Evolutionary conservation across 2,888 invertebrate species (phyloP), one percentile per base, ranked within the genome.

Genomic region (Abrostola tripartita): DNA sequence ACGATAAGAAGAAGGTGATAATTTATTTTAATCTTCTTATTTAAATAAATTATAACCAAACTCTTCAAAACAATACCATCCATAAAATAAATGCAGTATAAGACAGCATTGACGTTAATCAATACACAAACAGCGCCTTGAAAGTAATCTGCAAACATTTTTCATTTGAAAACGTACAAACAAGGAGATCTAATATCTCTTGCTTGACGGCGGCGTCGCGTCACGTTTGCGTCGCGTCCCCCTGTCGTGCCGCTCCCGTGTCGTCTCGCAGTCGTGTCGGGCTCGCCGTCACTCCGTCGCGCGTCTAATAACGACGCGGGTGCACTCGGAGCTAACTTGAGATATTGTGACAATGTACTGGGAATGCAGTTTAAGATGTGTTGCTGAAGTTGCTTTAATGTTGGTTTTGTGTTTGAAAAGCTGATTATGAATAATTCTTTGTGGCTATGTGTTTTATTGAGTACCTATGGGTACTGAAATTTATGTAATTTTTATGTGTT

Each of bases 131-230:
- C 42, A 47, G 24, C 14, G 41, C 35, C 65, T 68, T 61, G 62
- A 59, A 73, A 76, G 69, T 72, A 78, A 79, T 71, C 71, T 69
- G 52, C 74, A 65, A 76, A 69, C 79, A 79, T 79, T 78, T 78
- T 79, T 79, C 79, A 78, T 79, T 74, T 65, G 61, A 68, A 76
- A 69, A 76, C 60, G 74, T 69, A 79, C 74, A 61, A 78, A 70
- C 68, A 70, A 65, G 66, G 55, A 66, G 75, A 78, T 78, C 71
- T 79, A 79, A 78, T 79, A 78, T 79, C 69, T 65, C 66, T 12
- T 37, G 40, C 52, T 58, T 79, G 79, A 79, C 69, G 61, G 56
- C 65, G 61, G 67, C 71, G 74, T 62, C 73, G 64, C 65, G 73
- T 76, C 76, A 68, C 74, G 69, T 71, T 54, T 62, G 63, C 65